Evolutionary conservation across 2,797 vertebrate species (phyloP).

Genomic region (Trachops cirrhosus): DNA sequence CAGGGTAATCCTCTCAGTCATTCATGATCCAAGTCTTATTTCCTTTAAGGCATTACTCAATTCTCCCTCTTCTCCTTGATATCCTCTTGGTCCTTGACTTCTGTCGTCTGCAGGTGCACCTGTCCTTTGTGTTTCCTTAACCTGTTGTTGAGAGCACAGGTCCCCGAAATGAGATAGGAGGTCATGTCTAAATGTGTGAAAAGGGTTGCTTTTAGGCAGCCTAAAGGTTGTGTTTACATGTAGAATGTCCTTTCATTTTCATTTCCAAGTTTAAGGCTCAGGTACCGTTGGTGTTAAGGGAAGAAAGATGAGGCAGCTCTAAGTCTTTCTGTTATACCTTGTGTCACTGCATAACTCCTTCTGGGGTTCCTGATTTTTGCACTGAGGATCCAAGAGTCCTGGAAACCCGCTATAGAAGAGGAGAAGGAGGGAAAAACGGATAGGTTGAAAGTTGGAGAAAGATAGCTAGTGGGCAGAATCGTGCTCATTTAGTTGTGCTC

Average conservation of each 20-base stretch:
- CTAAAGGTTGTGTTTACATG: not conserved
- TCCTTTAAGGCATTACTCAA: not conserved
- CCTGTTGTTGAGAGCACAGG: not conserved
- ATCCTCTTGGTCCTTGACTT: not conserved
- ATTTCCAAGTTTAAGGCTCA: constrained; percentile 35
- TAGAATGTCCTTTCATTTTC: constrained; percentile 26
- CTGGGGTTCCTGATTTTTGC: not conserved
- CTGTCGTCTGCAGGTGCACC: not conserved
- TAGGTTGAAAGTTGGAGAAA: not conserved
- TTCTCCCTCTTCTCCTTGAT: not conserved
- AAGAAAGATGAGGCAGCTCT: not conserved
- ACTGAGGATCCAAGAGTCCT: not conserved
- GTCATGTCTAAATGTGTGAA: not conserved
- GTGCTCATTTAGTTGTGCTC: not conserved
- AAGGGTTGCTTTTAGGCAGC: not conserved
- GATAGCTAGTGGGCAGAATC: not conserved
- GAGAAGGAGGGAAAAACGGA: not conserved
- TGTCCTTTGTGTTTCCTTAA: not conserved
- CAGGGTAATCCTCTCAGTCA: not conserved
- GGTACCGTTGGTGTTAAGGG: not conserved
- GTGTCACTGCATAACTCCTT: not conserved
- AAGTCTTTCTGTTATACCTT: not conserved
- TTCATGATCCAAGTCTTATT: not conserved
- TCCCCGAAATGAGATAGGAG: not conserved
- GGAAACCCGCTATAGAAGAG: not conserved